Percentiles rank a stretch among this genome's conserved stretches.
These are phyloP conservation scores for Nebria salina DNA, from an alignment of 2,888 invertebrate species.

Conservation along the genomic window DNA sequence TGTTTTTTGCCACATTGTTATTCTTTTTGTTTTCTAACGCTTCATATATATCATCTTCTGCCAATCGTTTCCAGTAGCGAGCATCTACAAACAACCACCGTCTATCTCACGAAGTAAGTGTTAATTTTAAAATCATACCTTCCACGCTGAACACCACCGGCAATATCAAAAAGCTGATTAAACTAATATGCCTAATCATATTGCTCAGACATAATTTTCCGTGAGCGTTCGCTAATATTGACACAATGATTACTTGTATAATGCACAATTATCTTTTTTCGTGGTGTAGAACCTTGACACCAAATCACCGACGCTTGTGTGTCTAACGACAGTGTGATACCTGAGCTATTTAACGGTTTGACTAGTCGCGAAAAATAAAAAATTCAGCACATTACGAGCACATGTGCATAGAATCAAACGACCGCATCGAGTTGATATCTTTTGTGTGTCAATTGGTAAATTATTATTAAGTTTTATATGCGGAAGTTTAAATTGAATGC, in stretches of 20 bases:
- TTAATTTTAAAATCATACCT: neutral
- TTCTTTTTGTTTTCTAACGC: conserved; percentile 51
- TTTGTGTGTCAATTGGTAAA: neutral
- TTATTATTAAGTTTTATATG: neutral
- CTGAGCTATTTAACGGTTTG: too few relatives aligned
- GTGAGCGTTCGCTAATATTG: too few relatives aligned
- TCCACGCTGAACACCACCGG: neutral
- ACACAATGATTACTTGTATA: too few relatives aligned
- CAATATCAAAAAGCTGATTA: neutral
- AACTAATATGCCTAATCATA: neutral
- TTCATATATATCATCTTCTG: conserved; percentile 54
- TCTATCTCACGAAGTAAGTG: neutral
- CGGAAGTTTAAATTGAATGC: neutral
- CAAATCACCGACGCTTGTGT: neutral
- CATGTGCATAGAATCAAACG: neutral
- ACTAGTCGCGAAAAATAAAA: neutral
- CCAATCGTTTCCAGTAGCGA: conserved; percentile 55
- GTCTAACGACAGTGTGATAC: too few relatives aligned
- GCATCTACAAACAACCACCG: conserved; percentile 3
- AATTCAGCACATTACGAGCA: neutral
- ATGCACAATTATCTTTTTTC: neutral
- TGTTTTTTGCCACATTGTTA: conserved; percentile 74
- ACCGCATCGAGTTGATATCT: neutral
- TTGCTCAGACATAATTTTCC: neutral
- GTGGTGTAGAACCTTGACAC: neutral